A percentile compares a stretch with the other conserved stretches of the same genome.
phyloP scores from a whole-genome alignment of 2,113 vertebrate genomes.

The Sylvicapra grimmia region DNA sequence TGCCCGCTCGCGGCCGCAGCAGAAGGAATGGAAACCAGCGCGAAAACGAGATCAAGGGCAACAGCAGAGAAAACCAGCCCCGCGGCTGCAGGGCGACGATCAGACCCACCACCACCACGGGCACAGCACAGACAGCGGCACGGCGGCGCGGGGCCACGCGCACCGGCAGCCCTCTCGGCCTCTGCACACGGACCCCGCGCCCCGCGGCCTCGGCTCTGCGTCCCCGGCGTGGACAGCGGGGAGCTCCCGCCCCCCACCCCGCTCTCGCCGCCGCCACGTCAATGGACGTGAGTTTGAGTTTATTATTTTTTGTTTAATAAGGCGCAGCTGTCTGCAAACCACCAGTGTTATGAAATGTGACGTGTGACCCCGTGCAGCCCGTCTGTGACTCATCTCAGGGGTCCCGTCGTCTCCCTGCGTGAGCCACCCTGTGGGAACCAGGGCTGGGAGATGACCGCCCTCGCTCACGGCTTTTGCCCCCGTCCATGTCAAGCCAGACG shows the following conservation, averaged over 20 bases:
- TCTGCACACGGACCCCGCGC: too few relatives aligned
- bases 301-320: not conserved
- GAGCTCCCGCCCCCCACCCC: rapidly evolving
- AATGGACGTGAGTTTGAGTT: not conserved
- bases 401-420: rapidly evolving
- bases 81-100: rapidly evolving
- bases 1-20: rapidly evolving
- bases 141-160: rapidly evolving
- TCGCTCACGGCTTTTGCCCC: rapidly evolving
- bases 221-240: rapidly evolving
- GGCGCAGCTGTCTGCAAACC: not conserved
- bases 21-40: rapidly evolving
- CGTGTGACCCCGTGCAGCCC: rapidly evolving
- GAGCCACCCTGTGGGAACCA: rapidly evolving
- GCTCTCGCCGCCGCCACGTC: rapidly evolving
- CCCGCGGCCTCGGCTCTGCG: too few relatives aligned
- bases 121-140: rapidly evolving
- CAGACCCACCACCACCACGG: rapidly evolving
- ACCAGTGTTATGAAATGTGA: rapidly evolving
- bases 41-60: rapidly evolving
- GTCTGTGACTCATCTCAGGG: rapidly evolving
- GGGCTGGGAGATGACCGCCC: rapidly evolving
- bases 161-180: too few relatives aligned
- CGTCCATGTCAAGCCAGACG: rapidly evolving
- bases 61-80: rapidly evolving